Base-by-base conservation (phyloP, 2,113 vertebrate genomes). In the Barbus barbus region DNA sequence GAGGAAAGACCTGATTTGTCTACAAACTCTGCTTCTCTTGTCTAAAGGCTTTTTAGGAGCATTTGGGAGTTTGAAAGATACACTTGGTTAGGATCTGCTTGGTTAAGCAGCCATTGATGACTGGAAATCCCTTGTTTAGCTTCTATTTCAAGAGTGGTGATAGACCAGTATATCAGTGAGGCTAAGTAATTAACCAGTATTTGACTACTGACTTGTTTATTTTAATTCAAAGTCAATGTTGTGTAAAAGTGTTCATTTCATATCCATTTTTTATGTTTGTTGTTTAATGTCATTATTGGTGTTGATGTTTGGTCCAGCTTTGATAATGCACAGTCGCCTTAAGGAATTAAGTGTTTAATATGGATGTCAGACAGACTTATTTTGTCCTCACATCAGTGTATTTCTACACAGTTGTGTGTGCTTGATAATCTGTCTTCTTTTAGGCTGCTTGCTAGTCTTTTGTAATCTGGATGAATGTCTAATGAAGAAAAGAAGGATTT, bases 1-100 rank as follows among this genome's bases (percentile, higher is more conserved):
- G 87, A 90, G 85, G 83, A 51, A 44, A 83, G 77, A 81, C 84
- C 87, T 84, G 89, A 92, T 94, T 93, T 90, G 91, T 93, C 89
- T 84, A 88, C 87, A 85, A 51, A 51, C 86, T 85, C 88, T 86
- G 86, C 86, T 90, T 85, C 90, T 38, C 33, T 72, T 44, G 2
- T 72, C 22, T 69, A 72, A 24, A 72, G 74, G 86, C 87, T 86
- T 88, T 87, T 88, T 86, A 83, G 78, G 41, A 78, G 87, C 81
- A 87, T 88, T 28, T 9, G 63, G 26, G 84, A 81, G 36, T 79
- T 85, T 12, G 9, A 36, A 14, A 67, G 26, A 65, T 20, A 20
- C 3, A 9, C 28, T 65, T 65, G 28, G 7, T 4, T 65, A 65
- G 14, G 3, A n/a, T n/a, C n/a, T n/a, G n/a, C n/a, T n/a, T n/a